Base-by-base conservation (phyloP, 2,888 invertebrate species). In the Drosophila prostipennis region DNA sequence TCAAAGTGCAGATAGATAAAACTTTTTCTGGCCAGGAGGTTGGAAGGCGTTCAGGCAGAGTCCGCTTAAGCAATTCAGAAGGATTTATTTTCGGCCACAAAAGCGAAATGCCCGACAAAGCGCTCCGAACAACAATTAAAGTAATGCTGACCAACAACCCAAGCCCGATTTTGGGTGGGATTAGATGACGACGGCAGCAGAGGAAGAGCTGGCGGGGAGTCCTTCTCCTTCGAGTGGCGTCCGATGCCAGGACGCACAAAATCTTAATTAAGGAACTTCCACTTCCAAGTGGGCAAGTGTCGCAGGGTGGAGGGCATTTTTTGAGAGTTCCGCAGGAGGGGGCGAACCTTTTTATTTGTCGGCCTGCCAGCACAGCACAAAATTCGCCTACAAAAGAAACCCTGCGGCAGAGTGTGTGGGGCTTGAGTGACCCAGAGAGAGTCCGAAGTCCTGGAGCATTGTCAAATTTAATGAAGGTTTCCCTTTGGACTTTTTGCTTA, bases 401-500 rank as follows among this genome's bases (percentile, higher is more conserved):
- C 52, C 36, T 42, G 55, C 53, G 39, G 63, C 29, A 29, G 29
- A 29, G 29, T 29, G 29, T 29, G 29, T 29, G 29, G 29, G 29
- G 29, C 42, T 54, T 40, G 59, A 74, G 67, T 55, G 60, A 72
- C 54, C 69, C 70, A 49, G 37, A 49, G 37, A 49, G 37, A 26
- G 39, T 39, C 45, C 56, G 48, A 51, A 26, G 39, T 54, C 43
- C 60, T 56, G 37, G 37, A 19, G 58, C 77, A 79, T 84, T 90
- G 88, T 89, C 83, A 87, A 89, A 81, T 84, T 85, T 87, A 90
- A 90, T 90, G 89, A 89, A 82, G 89, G 88, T 89, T 88, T 77
- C 63, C 74, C 6, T 29, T 75, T 36, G 51, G 39, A 53, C 61
- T 61, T 34, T 59, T 49, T 74, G 73, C 82, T 78, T 76, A 79